phyloP scores from a whole-genome alignment of 2,888 invertebrate species.

The Calliphora vomitoria region DNA sequence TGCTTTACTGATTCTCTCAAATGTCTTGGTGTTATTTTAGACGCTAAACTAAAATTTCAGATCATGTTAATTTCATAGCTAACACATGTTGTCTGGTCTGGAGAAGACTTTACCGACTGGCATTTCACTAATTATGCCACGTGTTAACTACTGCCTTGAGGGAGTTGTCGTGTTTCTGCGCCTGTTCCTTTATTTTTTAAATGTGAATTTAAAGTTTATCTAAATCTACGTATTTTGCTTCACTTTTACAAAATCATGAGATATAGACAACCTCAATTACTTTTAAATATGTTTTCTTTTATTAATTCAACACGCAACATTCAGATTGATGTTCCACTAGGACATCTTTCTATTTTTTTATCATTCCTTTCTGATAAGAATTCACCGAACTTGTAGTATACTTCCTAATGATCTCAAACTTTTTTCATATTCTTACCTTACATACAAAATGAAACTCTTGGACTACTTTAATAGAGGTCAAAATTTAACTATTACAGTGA shows the following conservation, averaged over 20 bases:
- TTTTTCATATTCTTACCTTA: neutral
- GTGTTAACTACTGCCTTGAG: neutral
- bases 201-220: no score
- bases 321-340: no score
- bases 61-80: slow-evolving; percentile 1
- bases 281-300: no score
- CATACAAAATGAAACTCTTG: neutral
- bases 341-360: no score
- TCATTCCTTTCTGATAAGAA: neutral
- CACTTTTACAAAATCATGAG: no score
- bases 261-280: no score
- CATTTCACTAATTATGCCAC: neutral
- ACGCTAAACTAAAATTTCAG: neutral
- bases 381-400: neutral
- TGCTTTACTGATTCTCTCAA: neutral
- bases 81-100: neutral
- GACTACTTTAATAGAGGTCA: neutral
- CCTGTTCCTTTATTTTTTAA: no score
- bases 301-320: no score
- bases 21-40: neutral
- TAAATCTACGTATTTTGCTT: no score
- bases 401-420: no score
- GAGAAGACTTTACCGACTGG: slow-evolving; percentile 1
- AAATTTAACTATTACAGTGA: neutral
- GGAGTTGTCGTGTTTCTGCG: no score